A percentile compares a stretch with the other conserved stretches of the same genome.
Evolutionary conservation across 1,140 invertebrate genomes (phyloP).

Genomic region (Oncopodura yosiiana): DNA sequence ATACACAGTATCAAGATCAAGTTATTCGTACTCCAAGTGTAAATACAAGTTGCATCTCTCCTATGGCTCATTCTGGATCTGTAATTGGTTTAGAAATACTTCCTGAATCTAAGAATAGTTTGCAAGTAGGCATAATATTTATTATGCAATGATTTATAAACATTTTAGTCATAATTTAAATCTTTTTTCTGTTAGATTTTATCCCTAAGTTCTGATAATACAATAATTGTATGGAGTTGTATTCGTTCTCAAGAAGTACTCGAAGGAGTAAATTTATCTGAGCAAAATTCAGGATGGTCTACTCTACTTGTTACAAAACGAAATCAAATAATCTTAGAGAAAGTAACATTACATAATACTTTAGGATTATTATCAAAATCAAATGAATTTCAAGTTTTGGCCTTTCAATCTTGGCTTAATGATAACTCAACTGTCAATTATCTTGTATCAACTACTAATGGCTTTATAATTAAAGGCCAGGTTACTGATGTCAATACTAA

Average conservation of each 20-base stretch:
- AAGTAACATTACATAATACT: not conserved
- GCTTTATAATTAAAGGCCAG: too few species aligned
- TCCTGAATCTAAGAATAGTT: constrained; percentile 16
- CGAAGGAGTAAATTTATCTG: not conserved
- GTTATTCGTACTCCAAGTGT: constrained; percentile 26
- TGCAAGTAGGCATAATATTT: not conserved
- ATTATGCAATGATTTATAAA: not conserved
- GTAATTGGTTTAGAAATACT: constrained; percentile 13
- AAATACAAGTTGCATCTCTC: constrained; percentile 19
- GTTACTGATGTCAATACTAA: too few species aligned
- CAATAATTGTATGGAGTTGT: constrained; percentile 14
- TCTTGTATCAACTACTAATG: too few species aligned
- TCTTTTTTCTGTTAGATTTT: not conserved
- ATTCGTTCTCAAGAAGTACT: not conserved
- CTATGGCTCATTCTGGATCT: constrained; percentile 1
- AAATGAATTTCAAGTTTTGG: too few species aligned
- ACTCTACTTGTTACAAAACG: constrained; percentile 14
- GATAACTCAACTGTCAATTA: too few species aligned
- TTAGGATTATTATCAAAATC: too few species aligned
- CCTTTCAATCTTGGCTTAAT: too few species aligned
- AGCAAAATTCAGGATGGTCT: constrained; percentile 17
- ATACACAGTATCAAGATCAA: constrained; percentile 28
- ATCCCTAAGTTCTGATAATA: constrained; percentile 2
- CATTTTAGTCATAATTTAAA: not conserved
- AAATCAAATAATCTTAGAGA: constrained; percentile 3